Conservation (phyloP, 2,888 invertebrate species). For the Microctonus hyperodae region DNA sequence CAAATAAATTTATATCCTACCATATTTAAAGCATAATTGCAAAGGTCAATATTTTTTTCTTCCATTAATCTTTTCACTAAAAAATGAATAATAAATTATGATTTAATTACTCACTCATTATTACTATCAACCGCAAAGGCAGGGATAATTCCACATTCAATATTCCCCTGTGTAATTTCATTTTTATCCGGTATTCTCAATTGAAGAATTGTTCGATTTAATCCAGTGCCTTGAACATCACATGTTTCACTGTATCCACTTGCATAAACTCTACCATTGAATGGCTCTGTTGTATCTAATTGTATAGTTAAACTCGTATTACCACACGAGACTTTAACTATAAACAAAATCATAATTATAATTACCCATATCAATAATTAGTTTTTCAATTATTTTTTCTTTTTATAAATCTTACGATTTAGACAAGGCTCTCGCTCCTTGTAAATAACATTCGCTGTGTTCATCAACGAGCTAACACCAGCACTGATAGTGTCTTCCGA, state of each 20-base stretch:
- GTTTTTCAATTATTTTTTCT: no score
- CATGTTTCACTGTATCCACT: conserved; percentile 80
- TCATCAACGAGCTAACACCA: conserved; percentile 74
- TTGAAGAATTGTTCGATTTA: conserved; percentile 65
- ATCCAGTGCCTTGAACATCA: conserved; percentile 68
- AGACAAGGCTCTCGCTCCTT: conserved; percentile 84
- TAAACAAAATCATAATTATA: conserved; percentile 46
- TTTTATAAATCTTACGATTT: conserved; percentile 71
- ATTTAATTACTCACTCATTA: conserved; percentile 56
- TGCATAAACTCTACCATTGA: conserved; percentile 79
- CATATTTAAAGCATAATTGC: no score
- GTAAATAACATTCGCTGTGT: conserved; percentile 71
- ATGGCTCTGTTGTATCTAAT: conserved; percentile 64
- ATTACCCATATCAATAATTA: no score
- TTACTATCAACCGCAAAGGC: conserved; percentile 55
- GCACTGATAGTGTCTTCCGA: conserved; percentile 83
- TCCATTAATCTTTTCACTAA: no score
- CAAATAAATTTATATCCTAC: no score
- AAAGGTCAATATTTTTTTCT: no score
- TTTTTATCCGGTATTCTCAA: conserved; percentile 66
- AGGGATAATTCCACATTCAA: conserved; percentile 55
- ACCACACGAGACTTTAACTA: conserved; percentile 84
- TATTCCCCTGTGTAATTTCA: conserved; percentile 39
- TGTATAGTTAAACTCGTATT: conserved; percentile 67
- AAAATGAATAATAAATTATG: neutral